Evolutionary conservation across 2,888 invertebrate species (phyloP).

Genomic region (Germaria angustata): DNA sequence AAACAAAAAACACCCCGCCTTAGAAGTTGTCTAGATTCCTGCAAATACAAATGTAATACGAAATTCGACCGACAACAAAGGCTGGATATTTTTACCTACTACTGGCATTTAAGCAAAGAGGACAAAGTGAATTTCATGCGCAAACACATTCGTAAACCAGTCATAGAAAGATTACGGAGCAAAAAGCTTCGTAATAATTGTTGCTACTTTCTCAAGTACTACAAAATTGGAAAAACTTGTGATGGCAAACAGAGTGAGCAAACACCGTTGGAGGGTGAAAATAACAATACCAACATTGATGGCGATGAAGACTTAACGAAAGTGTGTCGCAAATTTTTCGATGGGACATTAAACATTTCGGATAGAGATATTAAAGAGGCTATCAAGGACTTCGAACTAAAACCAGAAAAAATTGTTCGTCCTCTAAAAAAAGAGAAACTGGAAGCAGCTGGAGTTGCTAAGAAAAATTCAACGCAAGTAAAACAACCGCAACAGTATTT

Average conservation of each 20-base stretch:
- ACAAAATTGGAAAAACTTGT: conserved; percentile 1
- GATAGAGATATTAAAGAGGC: conserved; percentile 56
- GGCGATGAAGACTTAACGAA: conserved; percentile 31
- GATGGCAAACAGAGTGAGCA: not conserved
- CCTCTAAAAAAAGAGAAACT: not conserved
- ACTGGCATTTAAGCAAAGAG: conserved; percentile 56
- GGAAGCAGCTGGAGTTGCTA: not conserved
- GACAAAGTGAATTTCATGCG: conserved; percentile 57
- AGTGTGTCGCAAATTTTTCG: conserved; percentile 67
- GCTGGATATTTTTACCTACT: conserved; percentile 57
- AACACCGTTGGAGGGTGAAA: not conserved
- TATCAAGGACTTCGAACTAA: conserved; percentile 57
- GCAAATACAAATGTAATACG: conserved; percentile 65
- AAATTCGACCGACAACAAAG: conserved; percentile 57
- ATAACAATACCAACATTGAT: not conserved
- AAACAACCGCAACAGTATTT: conserved; percentile 26
- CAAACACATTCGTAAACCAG: conserved; percentile 43
- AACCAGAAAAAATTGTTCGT: conserved; percentile 16
- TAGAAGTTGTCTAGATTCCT: conserved; percentile 54
- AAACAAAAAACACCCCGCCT: conserved; percentile 39
- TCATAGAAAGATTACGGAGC: conserved; percentile 32
- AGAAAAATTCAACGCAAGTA: not conserved
- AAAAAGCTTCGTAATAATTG: conserved; percentile 52
- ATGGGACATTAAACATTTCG: conserved; percentile 45
- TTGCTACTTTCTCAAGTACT: conserved; percentile 56